These are phyloP conservation scores for Charaxes varanes DNA, from an alignment of 1,140 invertebrate species.

Conservation along the genomic window DNA sequence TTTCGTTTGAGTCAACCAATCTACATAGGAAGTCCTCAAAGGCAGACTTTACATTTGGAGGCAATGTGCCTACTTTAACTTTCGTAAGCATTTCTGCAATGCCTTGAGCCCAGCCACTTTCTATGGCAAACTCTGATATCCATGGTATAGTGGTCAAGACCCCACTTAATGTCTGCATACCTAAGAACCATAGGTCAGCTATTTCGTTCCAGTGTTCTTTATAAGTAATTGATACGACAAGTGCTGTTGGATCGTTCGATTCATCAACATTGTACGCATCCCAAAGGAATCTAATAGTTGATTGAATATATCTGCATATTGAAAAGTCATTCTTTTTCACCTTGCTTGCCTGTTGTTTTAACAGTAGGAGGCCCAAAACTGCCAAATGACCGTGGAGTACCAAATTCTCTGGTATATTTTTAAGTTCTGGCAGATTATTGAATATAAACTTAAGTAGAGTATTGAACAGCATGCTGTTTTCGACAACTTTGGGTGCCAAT, in stretches of 20 bases:
- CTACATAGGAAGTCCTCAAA: constrained; percentile 92
- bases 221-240: constrained; percentile 90
- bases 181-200: constrained; percentile 93
- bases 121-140: constrained; percentile 92
- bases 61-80: constrained; percentile 86
- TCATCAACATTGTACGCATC: constrained; percentile 93
- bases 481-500: constrained; percentile 86
- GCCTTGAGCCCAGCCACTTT: constrained; percentile 93
- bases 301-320: constrained; percentile 90
- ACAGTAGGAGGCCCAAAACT: constrained; percentile 86
- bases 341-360: constrained; percentile 88
- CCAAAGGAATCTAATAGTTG: constrained; percentile 92
- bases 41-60: constrained; percentile 88
- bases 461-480: constrained; percentile 84
- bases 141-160: constrained; percentile 88
- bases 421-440: constrained; percentile 88
- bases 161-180: constrained; percentile 92
- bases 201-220: constrained; percentile 92
- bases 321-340: constrained; percentile 91
- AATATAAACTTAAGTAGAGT: constrained; percentile 90
- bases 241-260: constrained; percentile 84
- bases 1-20: constrained; percentile 86
- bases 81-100: constrained; percentile 87
- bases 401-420: constrained; percentile 87
- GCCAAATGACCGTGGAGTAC: constrained; percentile 89